Percentiles rank a stretch among this genome's conserved stretches.
These are phyloP conservation scores for Natator depressus DNA, from an alignment of 2,113 vertebrate genomes.

Conservation along the genomic window DNA sequence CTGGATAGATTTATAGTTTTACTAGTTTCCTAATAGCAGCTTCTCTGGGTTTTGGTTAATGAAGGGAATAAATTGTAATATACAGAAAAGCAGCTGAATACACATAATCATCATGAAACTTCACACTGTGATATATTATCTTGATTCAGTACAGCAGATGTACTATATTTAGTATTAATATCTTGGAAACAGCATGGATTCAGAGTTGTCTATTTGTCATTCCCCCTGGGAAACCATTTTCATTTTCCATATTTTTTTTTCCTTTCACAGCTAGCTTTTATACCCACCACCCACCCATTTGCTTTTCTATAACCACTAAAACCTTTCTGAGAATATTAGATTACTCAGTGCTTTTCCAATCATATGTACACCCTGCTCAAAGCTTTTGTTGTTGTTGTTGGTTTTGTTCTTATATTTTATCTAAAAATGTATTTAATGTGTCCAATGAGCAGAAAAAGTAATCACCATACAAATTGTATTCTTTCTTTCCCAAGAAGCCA, in stretches of 20 bases:
- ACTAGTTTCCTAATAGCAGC: constrained; percentile 11
- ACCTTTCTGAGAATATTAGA: constrained; percentile 11
- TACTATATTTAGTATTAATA: constrained; percentile 78
- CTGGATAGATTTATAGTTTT: background rate
- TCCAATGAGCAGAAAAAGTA: background rate
- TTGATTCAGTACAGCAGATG: constrained; percentile 65
- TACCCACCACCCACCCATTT: background rate
- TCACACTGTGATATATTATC: constrained; percentile 71
- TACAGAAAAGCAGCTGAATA: constrained; percentile 55
- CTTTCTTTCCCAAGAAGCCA: background rate
- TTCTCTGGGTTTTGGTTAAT: constrained; percentile 51
- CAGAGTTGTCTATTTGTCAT: background rate
- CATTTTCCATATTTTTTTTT: constrained; percentile 52
- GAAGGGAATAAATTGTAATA: constrained; percentile 48
- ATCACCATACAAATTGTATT: background rate
- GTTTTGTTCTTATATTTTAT: background rate
- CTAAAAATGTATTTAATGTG: background rate
- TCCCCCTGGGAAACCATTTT: constrained; percentile 55
- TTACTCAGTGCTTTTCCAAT: background rate
- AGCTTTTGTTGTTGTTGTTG: background rate
- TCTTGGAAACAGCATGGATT: constrained; percentile 70
- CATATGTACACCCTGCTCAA: background rate
- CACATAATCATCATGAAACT: constrained; percentile 57
- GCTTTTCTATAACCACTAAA: background rate
- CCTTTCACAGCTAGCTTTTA: background rate